A percentile compares a stretch with the other conserved stretches of the same genome.
Conservation (phyloP, 2,797 vertebrate genomes). For the Acanthurus leucopareius region DNA sequence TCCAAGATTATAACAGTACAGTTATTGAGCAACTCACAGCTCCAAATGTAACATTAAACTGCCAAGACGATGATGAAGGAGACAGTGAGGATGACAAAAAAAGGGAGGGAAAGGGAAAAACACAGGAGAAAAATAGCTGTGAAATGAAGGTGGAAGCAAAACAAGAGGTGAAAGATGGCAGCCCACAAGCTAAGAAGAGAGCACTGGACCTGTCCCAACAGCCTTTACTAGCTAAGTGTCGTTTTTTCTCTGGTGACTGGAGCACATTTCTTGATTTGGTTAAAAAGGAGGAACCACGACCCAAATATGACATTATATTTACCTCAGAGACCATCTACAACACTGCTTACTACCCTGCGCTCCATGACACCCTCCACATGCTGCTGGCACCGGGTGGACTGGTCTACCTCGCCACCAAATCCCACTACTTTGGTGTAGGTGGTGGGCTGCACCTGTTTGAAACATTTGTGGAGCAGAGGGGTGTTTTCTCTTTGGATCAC, state of each 20-base stretch:
- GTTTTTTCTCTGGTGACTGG: conserved; percentile 96
- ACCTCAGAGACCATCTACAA: conserved; percentile 97
- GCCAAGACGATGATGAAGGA: conserved; percentile 60
- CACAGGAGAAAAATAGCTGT: conserved; percentile 7
- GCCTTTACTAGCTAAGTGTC: conserved; percentile 78
- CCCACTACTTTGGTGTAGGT: conserved; percentile 95
- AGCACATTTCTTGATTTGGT: conserved; percentile 87
- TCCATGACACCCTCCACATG: conserved; percentile 88
- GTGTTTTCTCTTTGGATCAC: conserved; percentile 84
- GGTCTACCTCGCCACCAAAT: conserved; percentile 93
- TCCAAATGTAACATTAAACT: conserved; percentile 90
- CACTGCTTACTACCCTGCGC: conserved; percentile 86
- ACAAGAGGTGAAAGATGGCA: conserved; percentile 26
- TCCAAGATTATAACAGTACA: conserved; percentile 96
- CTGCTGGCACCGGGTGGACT: conserved; percentile 85
- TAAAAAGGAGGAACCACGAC: conserved; percentile 69
- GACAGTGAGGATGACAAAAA: conserved; percentile 67
- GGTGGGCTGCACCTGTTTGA: conserved; percentile 92
- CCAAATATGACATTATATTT: conserved; percentile 93
- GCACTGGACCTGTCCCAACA: conserved; percentile 59
- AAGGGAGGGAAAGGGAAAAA: conserved; percentile 40
- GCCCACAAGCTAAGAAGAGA: conserved; percentile 74
- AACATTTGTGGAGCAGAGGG: conserved; percentile 87
- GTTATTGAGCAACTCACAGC: conserved; percentile 94
- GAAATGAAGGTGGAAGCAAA: conserved; percentile 35